Percentiles rank a stretch among this genome's conserved stretches.
phyloP scores from a whole-genome alignment of 2,113 vertebrate species.

The Australoheros scitulus region DNA sequence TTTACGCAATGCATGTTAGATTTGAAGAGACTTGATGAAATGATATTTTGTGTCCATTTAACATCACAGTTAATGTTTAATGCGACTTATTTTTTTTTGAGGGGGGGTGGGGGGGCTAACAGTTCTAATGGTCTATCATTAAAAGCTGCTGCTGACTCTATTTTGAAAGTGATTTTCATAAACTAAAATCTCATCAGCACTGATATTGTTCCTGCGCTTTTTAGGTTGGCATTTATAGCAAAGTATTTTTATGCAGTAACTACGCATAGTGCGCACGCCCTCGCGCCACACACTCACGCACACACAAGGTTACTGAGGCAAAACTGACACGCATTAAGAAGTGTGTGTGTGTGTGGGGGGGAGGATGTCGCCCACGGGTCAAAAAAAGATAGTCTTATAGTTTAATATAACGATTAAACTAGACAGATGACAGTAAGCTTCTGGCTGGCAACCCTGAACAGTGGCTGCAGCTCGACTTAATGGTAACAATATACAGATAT shows the following conservation, averaged over 20 bases:
- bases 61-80: background rate
- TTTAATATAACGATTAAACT: slow-evolving; percentile 49
- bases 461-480: background rate
- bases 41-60: background rate
- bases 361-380: slow-evolving; percentile 46
- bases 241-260: slow-evolving; percentile 24
- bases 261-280: background rate
- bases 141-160: background rate
- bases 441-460: slow-evolving; percentile 22
- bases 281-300: background rate
- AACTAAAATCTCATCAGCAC: background rate
- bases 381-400: slow-evolving; percentile 48
- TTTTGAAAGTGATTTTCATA: background rate
- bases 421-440: slow-evolving; percentile 61
- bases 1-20: slow-evolving; percentile 38
- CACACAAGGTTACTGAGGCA: slow-evolving; percentile 37
- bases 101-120: too few species aligned
- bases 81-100: background rate
- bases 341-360: slow-evolving; percentile 5
- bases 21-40: background rate
- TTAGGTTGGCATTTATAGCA: background rate
- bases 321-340: slow-evolving; percentile 57
- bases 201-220: background rate
- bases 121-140: background rate
- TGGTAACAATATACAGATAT: background rate